Percentiles rank a stretch among this genome's conserved stretches.
Evolutionary conservation across 2,888 invertebrate genomes (phyloP).

Genomic region (Eupithecia inturbata): DNA sequence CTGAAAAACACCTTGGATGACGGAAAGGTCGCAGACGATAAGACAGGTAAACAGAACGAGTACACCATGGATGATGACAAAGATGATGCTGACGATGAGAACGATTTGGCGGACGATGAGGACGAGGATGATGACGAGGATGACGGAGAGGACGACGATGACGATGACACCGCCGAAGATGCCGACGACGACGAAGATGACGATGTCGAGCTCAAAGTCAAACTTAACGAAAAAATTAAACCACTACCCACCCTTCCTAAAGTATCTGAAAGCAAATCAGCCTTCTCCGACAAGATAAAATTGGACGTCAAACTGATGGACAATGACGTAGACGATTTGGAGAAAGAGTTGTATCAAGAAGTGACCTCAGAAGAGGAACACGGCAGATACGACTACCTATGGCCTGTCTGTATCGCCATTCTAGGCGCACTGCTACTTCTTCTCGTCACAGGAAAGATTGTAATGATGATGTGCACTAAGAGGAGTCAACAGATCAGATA

Average conservation of each 20-base stretch:
- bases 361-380: slow-evolving; percentile 72
- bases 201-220: slow-evolving; percentile 70
- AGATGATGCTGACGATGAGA: slow-evolving; percentile 62
- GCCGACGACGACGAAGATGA: slow-evolving; percentile 58
- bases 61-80: slow-evolving; percentile 58
- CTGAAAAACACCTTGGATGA: slow-evolving; percentile 75
- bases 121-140: slow-evolving; percentile 54
- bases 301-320: slow-evolving; percentile 71
- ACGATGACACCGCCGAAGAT: slow-evolving; percentile 47
- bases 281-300: slow-evolving; percentile 53
- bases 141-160: slow-evolving; percentile 58
- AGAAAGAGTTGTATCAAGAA: slow-evolving; percentile 63
- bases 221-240: slow-evolving; percentile 35
- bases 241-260: slow-evolving; percentile 14
- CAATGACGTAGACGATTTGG: slow-evolving; percentile 62
- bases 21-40: slow-evolving; percentile 67
- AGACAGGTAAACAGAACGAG: slow-evolving; percentile 45
- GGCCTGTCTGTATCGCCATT: slow-evolving; percentile 85
- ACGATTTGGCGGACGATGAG: slow-evolving; percentile 64
- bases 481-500: slow-evolving; percentile 73
- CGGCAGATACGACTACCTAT: slow-evolving; percentile 79
- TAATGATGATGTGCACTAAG: slow-evolving; percentile 71
- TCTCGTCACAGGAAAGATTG: slow-evolving; percentile 79
- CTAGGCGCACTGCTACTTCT: slow-evolving; percentile 83
- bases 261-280: slow-evolving; percentile 19